These are phyloP conservation scores for Liasis olivaceus DNA, from an alignment of 2,797 vertebrate genomes.

Conservation along the genomic window DNA sequence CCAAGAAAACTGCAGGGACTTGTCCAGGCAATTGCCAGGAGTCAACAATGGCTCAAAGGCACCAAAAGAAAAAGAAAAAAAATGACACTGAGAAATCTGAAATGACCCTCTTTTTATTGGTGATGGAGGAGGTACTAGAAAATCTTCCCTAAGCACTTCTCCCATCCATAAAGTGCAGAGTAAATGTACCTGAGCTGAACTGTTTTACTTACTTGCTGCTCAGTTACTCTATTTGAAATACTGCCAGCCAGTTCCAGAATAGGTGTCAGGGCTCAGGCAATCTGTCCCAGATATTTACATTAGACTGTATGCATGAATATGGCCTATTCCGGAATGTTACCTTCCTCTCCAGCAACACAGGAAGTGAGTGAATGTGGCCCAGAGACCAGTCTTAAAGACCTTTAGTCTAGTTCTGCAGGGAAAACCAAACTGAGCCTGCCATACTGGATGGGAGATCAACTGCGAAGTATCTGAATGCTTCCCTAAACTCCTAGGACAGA, in stretches of 20 bases:
- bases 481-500: background rate
- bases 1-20: background rate
- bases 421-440: background rate
- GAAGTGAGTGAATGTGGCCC: background rate
- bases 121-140: background rate
- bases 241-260: background rate
- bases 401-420: background rate
- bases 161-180: background rate
- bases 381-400: background rate
- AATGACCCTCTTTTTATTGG: background rate
- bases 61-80: background rate
- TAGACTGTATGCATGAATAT: background rate
- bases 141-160: background rate
- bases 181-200: background rate
- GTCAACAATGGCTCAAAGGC: background rate
- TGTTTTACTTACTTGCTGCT: background rate
- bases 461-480: background rate
- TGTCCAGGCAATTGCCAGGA: background rate
- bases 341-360: background rate
- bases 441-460: background rate
- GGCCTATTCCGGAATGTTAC: background rate
- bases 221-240: background rate
- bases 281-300: background rate
- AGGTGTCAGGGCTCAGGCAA: background rate
- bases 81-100: background rate